Base-by-base conservation (phyloP, 1,140 invertebrate species). In the Trigoniulus corallinus region DNA sequence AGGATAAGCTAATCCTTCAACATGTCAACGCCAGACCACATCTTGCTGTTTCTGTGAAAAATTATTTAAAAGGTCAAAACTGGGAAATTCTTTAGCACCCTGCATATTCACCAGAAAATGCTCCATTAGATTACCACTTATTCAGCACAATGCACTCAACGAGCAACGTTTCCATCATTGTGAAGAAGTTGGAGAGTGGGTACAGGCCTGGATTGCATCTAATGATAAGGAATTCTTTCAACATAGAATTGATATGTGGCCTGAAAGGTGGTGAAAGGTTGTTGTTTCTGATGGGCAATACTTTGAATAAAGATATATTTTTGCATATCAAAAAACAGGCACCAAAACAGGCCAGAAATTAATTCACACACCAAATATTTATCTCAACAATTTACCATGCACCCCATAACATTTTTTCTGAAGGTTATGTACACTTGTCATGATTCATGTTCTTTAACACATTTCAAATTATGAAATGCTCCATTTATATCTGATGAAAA, bases 81-180 rank as follows among this genome's bases (percentile, higher is more conserved):
- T 46, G 37, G 47, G 51, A 53, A 53, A 39, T 55, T 23, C 47
- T 55, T 43, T 27, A 51, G 15, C 51, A 55, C 40, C 27, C 45
- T 23, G 43, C 46, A 24, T 55, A 49, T 43, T 49, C 47, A 12
- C 47, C 34, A 7, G 47, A 49, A 12, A 20, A 39, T 25, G 47
- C 47, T 15, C 47, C 47, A 3, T 41, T n/a, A 15, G 47, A 49
- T 25, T 49, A n/a, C 29, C 47, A 49, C 21, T 23, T 49, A 29
- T 49, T 49, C 22, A n/a, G 3, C 0, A 48, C 47, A 43, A 0
- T 22, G 21, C 45, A 29, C 0, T 54, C 53, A 25, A 1, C 46
- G 42, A 53, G 1, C 51, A 54, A 0, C 37, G 21, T 37, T 53
- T 53, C 34, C 21, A 2, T 53, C 44, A 1, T 26, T 21, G 20